Base-by-base conservation (phyloP, 2,797 vertebrate species). In the Gallinago stenura region DNA sequence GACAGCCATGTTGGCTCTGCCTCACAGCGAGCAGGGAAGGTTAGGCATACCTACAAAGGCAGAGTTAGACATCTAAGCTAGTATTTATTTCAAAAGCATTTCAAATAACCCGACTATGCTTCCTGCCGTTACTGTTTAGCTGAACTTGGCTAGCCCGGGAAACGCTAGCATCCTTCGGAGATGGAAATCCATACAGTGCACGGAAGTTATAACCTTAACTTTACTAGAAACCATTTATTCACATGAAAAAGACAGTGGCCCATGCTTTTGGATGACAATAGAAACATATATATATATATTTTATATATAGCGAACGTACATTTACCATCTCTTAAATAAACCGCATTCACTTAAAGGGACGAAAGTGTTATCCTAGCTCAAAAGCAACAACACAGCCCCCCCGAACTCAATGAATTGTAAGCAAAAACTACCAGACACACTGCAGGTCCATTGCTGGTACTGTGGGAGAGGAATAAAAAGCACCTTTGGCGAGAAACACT, bases 201-300 rank as follows among this genome's bases (percentile, higher is more conserved):
- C 89, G 93, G 95, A 98, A 97, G 89, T 86, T 97, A 91, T 97
- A 97, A 97, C 96, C 97, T 98, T 97, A 98, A 96, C 98, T 98
- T 98, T 97, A 97, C 98, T 97, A 98, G 95, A 98, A 98, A 98
- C 97, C 96, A 97, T 97, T 98, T 98, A 98, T 98, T 98, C 98
- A 97, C 97, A 97, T 96, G 96, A 97, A 98, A 97, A 98, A 98
- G 96, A 98, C 97, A 98, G 93, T 91, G 96, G 96, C 97, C 97
- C 94, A 94, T 97, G 98, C 98, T 97, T 98, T 94, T 71, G 94
- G 93, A 97, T 83, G 97, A 96, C 97, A 97, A 96, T 96, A 95
- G 80, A 96, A 94, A 96, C 95, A 89, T 95, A 97, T 94, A 97
- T 95, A 91, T 93, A 94, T 93, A 83, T 79, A 51, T 86, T 95